phyloP scores from a whole-genome alignment of 2,113 vertebrate genomes.

The Halcyon malimbica region DNA sequence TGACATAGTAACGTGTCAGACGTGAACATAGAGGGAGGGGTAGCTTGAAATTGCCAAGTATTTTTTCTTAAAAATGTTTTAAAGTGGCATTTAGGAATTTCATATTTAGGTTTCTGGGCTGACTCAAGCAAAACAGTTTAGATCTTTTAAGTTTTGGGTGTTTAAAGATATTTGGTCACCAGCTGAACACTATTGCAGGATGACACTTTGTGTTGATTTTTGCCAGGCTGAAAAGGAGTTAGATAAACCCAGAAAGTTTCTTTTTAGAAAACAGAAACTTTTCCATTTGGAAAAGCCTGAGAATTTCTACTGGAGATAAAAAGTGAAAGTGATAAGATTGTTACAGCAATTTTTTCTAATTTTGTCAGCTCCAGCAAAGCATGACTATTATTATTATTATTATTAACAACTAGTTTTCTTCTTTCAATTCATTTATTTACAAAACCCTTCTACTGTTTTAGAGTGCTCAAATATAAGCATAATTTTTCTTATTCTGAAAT shows the following conservation, averaged over 20 bases:
- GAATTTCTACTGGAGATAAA: neutral
- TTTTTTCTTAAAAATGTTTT: neutral
- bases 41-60: neutral
- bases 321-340: neutral
- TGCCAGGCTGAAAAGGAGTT: neutral
- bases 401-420: neutral
- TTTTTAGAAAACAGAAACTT: neutral
- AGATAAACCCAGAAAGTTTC: neutral
- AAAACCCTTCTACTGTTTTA: neutral
- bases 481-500: neutral
- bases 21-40: neutral
- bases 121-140: neutral
- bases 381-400: neutral
- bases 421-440: neutral
- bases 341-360: neutral
- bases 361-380: neutral
- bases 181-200: neutral
- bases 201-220: neutral
- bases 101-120: neutral
- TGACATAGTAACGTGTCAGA: neutral
- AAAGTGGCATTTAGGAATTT: neutral
- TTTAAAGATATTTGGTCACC: neutral
- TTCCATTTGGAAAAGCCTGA: neutral
- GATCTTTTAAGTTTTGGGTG: neutral
- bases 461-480: neutral